phyloP scores from a whole-genome alignment of 2,888 invertebrate genomes.

The Temnothorax rugatulus region DNA sequence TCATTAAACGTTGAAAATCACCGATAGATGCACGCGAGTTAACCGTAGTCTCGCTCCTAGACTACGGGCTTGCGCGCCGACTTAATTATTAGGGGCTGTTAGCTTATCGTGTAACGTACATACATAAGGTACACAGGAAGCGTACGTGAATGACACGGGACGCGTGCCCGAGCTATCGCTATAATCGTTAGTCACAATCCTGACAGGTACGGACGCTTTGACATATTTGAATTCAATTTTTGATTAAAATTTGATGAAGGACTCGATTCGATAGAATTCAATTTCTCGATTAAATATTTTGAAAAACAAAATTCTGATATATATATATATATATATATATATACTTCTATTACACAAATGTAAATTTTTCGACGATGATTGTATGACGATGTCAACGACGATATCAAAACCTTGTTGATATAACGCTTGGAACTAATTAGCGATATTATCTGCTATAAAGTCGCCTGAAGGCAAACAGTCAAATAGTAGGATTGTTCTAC shows the following conservation, averaged over 20 bases:
- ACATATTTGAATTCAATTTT: background rate
- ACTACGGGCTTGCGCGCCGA: conserved; percentile 20
- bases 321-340: background rate
- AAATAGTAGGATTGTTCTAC: background rate
- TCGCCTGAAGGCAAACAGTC: background rate
- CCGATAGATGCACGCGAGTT: conserved; percentile 53
- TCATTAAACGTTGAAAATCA: conserved; percentile 55
- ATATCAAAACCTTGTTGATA: background rate
- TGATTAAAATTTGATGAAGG: background rate
- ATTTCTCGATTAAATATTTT: conserved; percentile 23
- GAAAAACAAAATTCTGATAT: background rate
- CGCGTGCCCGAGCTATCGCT: conserved; percentile 4
- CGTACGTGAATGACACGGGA: conserved; percentile 14
- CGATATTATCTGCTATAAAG: background rate
- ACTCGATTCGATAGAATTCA: conserved; percentile 1
- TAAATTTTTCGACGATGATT: background rate
- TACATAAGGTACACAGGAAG: conserved; percentile 37
- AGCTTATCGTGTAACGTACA: conserved; percentile 53
- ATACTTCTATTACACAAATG: background rate
- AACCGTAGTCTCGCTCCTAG: conserved; percentile 33
- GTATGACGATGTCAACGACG: background rate
- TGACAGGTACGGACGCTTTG: conserved; percentile 7
- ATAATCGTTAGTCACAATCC: conserved; percentile 32
- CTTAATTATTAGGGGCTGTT: conserved; percentile 57
- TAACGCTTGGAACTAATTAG: conserved; percentile 16